Conservation (phyloP, 53 echinoderm and acorn worm genomes). For the Patiria pectinifera region DNA sequence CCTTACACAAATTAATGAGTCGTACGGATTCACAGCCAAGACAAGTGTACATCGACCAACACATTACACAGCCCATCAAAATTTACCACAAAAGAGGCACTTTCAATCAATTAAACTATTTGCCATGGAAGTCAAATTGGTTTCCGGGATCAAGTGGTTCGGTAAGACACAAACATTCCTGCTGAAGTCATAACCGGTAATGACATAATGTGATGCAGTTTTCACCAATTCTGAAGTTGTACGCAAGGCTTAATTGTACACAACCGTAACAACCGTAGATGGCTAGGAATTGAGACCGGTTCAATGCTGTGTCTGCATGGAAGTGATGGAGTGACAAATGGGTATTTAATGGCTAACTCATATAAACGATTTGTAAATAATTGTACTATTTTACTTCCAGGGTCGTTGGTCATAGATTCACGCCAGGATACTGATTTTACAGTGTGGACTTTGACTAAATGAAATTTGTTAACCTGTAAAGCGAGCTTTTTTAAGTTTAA, state of each 20-base stretch:
- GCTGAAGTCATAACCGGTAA: neutral
- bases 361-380: neutral
- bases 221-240: neutral
- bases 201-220: neutral
- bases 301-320: neutral
- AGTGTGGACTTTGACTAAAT: neutral
- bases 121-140: neutral
- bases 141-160: constrained; percentile 8
- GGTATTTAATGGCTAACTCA: neutral
- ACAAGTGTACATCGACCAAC: too few species aligned
- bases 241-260: neutral
- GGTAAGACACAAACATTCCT: neutral
- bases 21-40: neutral
- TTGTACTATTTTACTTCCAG: neutral
- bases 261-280: constrained; percentile 1
- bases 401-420: neutral
- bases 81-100: neutral
- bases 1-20: neutral
- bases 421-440: neutral
- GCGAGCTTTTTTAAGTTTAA: neutral
- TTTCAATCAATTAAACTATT: neutral
- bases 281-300: neutral
- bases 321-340: constrained; percentile 15
- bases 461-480: constrained; percentile 13
- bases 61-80: too few species aligned